Percentiles rank a stretch among this genome's conserved stretches.
Conservation (phyloP, 2,888 invertebrate species). For the Megamerina dolium region DNA sequence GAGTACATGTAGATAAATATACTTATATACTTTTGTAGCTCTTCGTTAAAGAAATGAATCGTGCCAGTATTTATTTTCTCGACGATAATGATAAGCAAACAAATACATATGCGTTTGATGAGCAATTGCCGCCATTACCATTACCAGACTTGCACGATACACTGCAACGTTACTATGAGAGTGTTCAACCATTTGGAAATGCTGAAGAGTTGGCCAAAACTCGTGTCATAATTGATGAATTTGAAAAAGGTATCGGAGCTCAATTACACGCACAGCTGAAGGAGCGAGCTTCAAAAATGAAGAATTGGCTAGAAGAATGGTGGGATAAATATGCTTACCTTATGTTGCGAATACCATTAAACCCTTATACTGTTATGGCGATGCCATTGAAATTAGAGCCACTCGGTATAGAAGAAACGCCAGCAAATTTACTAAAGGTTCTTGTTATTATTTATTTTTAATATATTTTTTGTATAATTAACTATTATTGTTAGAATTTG, state of each 20-base stretch:
- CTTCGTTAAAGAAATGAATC: constrained; percentile 32
- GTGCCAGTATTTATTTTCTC: constrained; percentile 37
- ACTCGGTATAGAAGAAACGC: constrained; percentile 35
- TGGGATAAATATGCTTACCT: constrained; percentile 57
- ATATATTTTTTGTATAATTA: not conserved
- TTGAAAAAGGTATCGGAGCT: constrained; percentile 51
- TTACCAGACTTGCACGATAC: constrained; percentile 53
- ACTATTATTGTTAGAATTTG: constrained; percentile 24
- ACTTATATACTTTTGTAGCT: not conserved
- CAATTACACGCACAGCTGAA: constrained; percentile 50
- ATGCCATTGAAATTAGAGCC: constrained; percentile 42
- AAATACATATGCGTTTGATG: constrained; percentile 53
- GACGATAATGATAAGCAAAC: constrained; percentile 32
- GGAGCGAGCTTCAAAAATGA: constrained; percentile 46
- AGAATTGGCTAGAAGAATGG: constrained; percentile 56
- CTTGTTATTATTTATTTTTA: not conserved
- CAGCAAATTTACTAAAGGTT: constrained; percentile 22
- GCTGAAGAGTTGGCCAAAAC: constrained; percentile 49
- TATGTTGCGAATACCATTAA: constrained; percentile 49
- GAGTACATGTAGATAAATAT: not conserved
- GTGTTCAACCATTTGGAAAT: constrained; percentile 51
- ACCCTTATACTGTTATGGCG: constrained; percentile 53
- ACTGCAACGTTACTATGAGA: constrained; percentile 52
- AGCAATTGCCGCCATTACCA: constrained; percentile 52
- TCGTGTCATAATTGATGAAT: constrained; percentile 49